A percentile compares a stretch with the other conserved stretches of the same genome.
Conservation (phyloP, 2,113 vertebrate species). For the Gymnocephalus cernua region DNA sequence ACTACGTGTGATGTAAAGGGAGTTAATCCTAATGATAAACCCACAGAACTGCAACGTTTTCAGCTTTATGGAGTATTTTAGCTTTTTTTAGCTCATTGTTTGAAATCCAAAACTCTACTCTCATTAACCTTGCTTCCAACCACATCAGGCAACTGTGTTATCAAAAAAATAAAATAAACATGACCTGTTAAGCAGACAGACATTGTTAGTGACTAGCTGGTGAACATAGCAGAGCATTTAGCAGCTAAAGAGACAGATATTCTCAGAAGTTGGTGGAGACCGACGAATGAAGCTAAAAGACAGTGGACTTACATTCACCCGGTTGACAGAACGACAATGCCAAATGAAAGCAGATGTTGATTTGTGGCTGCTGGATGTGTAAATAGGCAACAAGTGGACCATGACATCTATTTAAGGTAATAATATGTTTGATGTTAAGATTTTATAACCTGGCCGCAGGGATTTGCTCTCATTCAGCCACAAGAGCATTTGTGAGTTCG, state of each 20-base stretch:
- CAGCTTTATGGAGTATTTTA: not conserved
- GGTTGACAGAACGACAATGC: not conserved
- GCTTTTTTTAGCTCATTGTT: not conserved
- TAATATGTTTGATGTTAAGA: not conserved
- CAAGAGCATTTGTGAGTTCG: conserved; percentile 6
- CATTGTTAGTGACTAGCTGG: not conserved
- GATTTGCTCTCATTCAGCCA: conserved; percentile 51
- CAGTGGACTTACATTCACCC: not conserved
- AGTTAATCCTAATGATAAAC: not conserved
- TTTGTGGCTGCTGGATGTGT: not conserved
- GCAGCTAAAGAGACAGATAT: not conserved
- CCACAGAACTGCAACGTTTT: not conserved
- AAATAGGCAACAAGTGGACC: not conserved
- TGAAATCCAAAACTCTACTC: not conserved
- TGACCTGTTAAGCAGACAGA: too few species aligned
- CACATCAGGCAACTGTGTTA: not conserved
- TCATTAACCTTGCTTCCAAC: not conserved
- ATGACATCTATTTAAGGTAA: not conserved
- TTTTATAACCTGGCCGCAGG: conserved; percentile 17
- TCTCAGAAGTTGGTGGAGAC: not conserved
- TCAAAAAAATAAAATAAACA: not conserved
- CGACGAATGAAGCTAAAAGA: conserved; percentile 7
- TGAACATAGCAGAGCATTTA: not conserved
- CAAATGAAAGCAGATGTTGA: not conserved
- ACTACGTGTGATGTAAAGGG: not conserved